Base-by-base conservation (phyloP, 92 coral and sea anemone genomes). In the Isaurus tuberculatus region DNA sequence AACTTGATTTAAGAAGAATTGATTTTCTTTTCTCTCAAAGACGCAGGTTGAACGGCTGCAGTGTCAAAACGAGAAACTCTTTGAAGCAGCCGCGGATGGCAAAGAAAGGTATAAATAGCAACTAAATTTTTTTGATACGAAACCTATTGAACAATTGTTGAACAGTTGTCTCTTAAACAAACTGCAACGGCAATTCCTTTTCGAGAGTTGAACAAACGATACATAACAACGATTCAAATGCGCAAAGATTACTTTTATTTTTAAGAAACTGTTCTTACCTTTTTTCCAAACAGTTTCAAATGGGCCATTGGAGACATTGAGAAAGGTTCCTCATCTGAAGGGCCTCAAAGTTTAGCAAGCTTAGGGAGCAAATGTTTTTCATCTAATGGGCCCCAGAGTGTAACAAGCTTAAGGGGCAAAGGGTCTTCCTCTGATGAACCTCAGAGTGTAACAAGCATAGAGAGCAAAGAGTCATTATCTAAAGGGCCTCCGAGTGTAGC, bases 11-110 rank as follows among this genome's bases (percentile, higher is more conserved):
- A n/a, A n/a, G n/a, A n/a, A n/a, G 46, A 46, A 46, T 19, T 46
- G 3, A 3, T 46, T 63, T 23, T 60, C 7, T 5, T 32, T 40
- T 58, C 19, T 40, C 14, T 14, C 34, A n/a, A 77, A 77, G 82
- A 33, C 36, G 27, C 82, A 77, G 51, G 82, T 77, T 4, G 70
- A 77, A 22, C 11, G 69, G 19, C 57, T 77, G 49, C 82, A 77
- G 26, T 33, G 51, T 58, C 82, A 55, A 48, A 77, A 77, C n/a
- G 82, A 77, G 20, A 77, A 77, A 37, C 82, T 77, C 22, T 20
- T 77, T 42, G 68, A 58, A 64, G 82, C 70, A 27, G 70, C 64
- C 2, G n/a, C 36, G 29, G 70, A 77, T 1, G 82, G 82, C 22
- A 67, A 70, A 33, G 31, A 77, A 77, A 77, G 82, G 82, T 77